Base-by-base conservation (phyloP, 1,140 invertebrate species). In the Leptopilina clavipes region DNA sequence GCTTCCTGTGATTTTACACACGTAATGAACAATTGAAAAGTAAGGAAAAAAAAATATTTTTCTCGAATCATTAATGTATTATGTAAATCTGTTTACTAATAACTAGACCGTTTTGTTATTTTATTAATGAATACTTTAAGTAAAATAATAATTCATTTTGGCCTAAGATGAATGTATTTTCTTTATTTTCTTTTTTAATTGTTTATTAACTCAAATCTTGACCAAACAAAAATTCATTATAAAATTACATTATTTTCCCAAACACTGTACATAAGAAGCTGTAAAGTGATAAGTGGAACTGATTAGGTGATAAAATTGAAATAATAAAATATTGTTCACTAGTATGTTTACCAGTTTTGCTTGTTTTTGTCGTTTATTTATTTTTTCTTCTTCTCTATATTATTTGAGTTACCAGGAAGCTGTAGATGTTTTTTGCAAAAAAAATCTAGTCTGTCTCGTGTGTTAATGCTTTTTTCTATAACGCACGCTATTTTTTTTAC, bases 401-500 rank as follows among this genome's bases (percentile, higher is more conserved):
- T 43, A 45, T 52, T 70, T 18, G 9, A 17, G 9, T 37, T 45
- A 40, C 11, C 59, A 65, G 59, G 22, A 65, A 65, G 25, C 22
- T 31, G 22, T n/a, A 25, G 3, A 14, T 5, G 37, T 31, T 31
- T 31, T 31, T 25, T 25, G 11, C 19, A n/a, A n/a, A 31, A 22
- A 65, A 65, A 65, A 65, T 37, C 59, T 65, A 31, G 59, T 65
- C 59, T 37, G 12, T 65, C 59, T 65, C 56, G 56, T 65, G 8
- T 65, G 25, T 65, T 11, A 37, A 65, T n/a, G 22, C 59, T 65
- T 65, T 31, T 65, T 45, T 52, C 12, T n/a, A 22, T 12, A n/a
- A 52, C 45, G 59, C 31, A 70, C 72, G 78, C 76, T 65, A 65
- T 65, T 31, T 65, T n/a, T 65, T n/a, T 31, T 22, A 65, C 12